A percentile compares a stretch with the other conserved stretches of the same genome.
phyloP scores from a whole-genome alignment of 2,797 vertebrate species.

The Manis pentadactyla region DNA sequence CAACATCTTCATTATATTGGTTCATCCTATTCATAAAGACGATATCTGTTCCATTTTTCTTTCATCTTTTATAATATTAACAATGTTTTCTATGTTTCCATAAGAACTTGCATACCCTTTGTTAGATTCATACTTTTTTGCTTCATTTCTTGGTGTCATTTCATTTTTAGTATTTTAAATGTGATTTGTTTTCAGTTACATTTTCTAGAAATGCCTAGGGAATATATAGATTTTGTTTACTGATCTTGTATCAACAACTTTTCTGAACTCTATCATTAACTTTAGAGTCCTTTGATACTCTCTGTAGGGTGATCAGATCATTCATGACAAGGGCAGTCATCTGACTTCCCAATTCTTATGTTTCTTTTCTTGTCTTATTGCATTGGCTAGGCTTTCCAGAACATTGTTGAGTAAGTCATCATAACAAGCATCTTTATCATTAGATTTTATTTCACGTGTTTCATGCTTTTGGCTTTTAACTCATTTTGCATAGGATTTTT shows the following conservation, averaged over 20 bases:
- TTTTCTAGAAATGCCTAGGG: not conserved
- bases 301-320: not conserved
- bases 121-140: not conserved
- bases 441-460: not conserved
- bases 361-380: conserved; percentile 22
- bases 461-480: not conserved
- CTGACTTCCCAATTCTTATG: not conserved
- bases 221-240: not conserved
- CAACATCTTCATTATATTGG: not conserved
- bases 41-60: not conserved
- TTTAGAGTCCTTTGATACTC: not conserved
- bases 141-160: not conserved
- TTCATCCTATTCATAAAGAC: not conserved
- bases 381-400: not conserved
- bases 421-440: not conserved
- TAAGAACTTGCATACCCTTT: not conserved
- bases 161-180: not conserved
- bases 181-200: not conserved
- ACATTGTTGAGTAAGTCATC: not conserved
- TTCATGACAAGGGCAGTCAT: not conserved
- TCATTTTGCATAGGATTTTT: not conserved
- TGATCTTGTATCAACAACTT: not conserved
- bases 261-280: not conserved
- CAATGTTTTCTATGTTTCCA: not conserved
- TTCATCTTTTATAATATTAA: not conserved